phyloP scores from a whole-genome alignment of 2,113 vertebrate species.

The Indicator indicator region DNA sequence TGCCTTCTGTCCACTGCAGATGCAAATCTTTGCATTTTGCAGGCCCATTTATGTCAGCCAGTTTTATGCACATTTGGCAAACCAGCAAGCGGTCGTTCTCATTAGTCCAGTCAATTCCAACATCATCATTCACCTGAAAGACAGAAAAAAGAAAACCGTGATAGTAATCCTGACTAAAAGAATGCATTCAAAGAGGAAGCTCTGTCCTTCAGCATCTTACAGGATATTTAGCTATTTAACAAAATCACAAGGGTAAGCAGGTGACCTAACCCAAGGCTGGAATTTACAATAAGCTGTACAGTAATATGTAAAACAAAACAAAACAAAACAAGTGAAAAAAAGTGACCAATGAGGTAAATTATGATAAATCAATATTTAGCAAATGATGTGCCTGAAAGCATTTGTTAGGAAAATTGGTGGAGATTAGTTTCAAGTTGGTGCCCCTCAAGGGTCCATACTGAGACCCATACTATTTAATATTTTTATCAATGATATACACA shows the following conservation, averaged over 20 bases:
- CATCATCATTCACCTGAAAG: constrained; percentile 90
- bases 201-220: background rate
- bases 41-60: constrained; percentile 97
- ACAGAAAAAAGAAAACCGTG: background rate
- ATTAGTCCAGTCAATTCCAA: constrained; percentile 98
- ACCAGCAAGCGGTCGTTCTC: constrained; percentile 96
- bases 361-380: background rate
- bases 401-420: background rate
- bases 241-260: background rate
- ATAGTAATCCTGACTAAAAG: background rate
- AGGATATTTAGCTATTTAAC: background rate
- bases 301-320: background rate
- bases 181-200: background rate
- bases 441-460: too few relatives aligned
- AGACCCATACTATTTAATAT: too few relatives aligned
- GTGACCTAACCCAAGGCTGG: background rate
- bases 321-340: background rate
- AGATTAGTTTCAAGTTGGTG: too few relatives aligned
- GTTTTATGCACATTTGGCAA: constrained; percentile 99
- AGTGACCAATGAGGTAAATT: background rate
- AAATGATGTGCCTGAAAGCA: background rate
- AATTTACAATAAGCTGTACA: background rate
- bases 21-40: constrained; percentile 95
- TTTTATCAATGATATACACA: too few relatives aligned
- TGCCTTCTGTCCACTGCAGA: constrained; percentile 96